Evolutionary conservation across 1,140 invertebrate genomes (phyloP), one percentile per base, ranked within the genome.

Genomic region (Eurosta solidaginis): DNA sequence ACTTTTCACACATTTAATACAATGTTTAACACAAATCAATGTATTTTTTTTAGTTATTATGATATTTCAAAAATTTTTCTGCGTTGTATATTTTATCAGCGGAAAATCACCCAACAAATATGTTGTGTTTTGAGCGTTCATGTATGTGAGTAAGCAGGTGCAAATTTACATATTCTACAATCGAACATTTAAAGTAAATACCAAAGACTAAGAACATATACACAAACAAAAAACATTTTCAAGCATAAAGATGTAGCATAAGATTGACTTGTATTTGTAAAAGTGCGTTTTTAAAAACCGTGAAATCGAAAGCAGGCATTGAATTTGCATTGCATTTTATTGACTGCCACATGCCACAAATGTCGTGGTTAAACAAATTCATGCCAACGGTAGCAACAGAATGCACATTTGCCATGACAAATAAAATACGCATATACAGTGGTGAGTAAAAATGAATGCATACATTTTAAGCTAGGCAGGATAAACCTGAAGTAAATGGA

Each of bases 281-380:
- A 36, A 68, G 40, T 42, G 59, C 59, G 33, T 68, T 40, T 68
- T 68, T 20, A 14, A 20, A n/a, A 68, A 40, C n/a, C 59, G 59
- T 42, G 33, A 68, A 68, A 68, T 42, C n/a, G 59, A 68, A 68
- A 42, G 59, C 59, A 40, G 33, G 36, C 59, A 68, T 68, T 68
- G 59, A 68, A 68, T 68, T 68, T 68, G 59, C 59, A 68, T 68
- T 68, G 59, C 59, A 68, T 68, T 68, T 68, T 68, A 68, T 68
- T 68, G 59, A 68, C 59, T 42, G 59, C 59, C 59, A 40, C 59
- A 68, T 68, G 29, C 33, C 33, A 40, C 36, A 36, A 68, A 40
- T 40, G 59, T 33, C 14, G 29, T 33, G 33, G 10, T 2, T 20
- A 20, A 22, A 20, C 59, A 42, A 68, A n/a, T 68, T 29, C 27